Conservation (phyloP, 2,797 vertebrate species). For the Selene dorsalis region DNA sequence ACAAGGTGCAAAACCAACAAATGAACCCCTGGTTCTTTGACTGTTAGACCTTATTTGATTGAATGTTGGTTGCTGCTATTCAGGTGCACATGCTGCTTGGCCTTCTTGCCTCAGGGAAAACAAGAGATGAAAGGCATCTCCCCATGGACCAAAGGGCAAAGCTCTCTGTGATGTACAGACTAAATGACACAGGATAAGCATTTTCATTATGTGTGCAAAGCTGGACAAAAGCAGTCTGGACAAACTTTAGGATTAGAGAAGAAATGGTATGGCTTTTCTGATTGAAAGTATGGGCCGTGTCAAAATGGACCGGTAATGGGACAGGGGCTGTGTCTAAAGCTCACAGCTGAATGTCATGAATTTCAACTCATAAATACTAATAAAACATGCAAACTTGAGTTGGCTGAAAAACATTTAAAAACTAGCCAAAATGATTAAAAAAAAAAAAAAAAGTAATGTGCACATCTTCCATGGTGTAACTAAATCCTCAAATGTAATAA, state of each 20-base stretch:
- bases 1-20: not conserved
- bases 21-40: slow-evolving; percentile 22
- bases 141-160: slow-evolving; percentile 65
- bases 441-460: slow-evolving; percentile 35
- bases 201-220: slow-evolving; percentile 81
- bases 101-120: slow-evolving; percentile 57
- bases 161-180: slow-evolving; percentile 71
- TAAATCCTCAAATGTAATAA: slow-evolving; percentile 25
- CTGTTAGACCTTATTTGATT: slow-evolving; percentile 42
- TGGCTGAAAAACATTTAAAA: slow-evolving; percentile 30
- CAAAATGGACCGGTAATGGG: slow-evolving; percentile 55
- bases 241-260: slow-evolving; percentile 75
- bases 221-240: slow-evolving; percentile 75
- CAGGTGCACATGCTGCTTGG: slow-evolving; percentile 54
- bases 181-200: slow-evolving; percentile 77
- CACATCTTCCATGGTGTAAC: slow-evolving; percentile 36
- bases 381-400: slow-evolving; percentile 31
- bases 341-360: slow-evolving; percentile 33
- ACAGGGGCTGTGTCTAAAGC: slow-evolving; percentile 20
- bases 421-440: slow-evolving; percentile 39
- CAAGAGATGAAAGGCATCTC: slow-evolving; percentile 68
- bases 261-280: slow-evolving; percentile 64
- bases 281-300: slow-evolving; percentile 47
- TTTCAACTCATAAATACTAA: slow-evolving; percentile 37
- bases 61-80: slow-evolving; percentile 43